Percentiles rank a stretch among this genome's conserved stretches.
These are phyloP conservation scores for Drosophila silvestris DNA, from an alignment of 2,888 invertebrate species.

Conservation along the genomic window DNA sequence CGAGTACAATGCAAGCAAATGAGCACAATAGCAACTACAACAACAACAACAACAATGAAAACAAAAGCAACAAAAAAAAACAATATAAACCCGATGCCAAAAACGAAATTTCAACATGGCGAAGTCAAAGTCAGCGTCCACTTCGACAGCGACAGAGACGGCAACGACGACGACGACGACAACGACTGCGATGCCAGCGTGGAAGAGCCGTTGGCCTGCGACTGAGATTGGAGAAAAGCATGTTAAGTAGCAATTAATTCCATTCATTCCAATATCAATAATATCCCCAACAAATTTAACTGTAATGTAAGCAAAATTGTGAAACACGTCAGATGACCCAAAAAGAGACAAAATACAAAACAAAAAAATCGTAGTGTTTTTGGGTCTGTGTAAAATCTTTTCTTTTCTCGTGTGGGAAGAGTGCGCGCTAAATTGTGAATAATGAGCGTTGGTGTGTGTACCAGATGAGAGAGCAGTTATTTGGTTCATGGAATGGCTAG, in stretches of 20 bases:
- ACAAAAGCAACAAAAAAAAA: slow-evolving; percentile 34
- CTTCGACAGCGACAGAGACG: background rate
- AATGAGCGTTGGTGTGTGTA: slow-evolving; percentile 47
- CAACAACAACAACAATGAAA: slow-evolving; percentile 13
- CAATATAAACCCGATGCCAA: slow-evolving; percentile 41
- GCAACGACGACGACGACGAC: slow-evolving; percentile 10
- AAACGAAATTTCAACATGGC: slow-evolving; percentile 53
- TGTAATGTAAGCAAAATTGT: slow-evolving; percentile 55
- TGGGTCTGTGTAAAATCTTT: slow-evolving; percentile 35
- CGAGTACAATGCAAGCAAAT: slow-evolving; percentile 28
- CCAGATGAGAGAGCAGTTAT: slow-evolving; percentile 8
- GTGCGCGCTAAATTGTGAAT: slow-evolving; percentile 66
- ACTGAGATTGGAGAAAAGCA: slow-evolving; percentile 22
- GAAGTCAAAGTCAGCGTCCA: slow-evolving; percentile 35
- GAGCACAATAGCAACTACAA: slow-evolving; percentile 30
- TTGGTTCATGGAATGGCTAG: slow-evolving; percentile 3
- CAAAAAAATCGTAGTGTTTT: background rate
- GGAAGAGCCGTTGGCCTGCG: background rate
- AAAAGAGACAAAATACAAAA: slow-evolving; percentile 16
- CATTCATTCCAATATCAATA: background rate
- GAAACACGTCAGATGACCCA: slow-evolving; percentile 50
- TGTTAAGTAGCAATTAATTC: slow-evolving; percentile 57
- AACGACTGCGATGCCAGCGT: slow-evolving; percentile 10
- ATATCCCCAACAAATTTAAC: slow-evolving; percentile 7
- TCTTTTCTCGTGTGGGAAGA: slow-evolving; percentile 19